Evolutionary conservation across 2,888 invertebrate genomes (phyloP).

Genomic region (Heteromyza rotundicornis): DNA sequence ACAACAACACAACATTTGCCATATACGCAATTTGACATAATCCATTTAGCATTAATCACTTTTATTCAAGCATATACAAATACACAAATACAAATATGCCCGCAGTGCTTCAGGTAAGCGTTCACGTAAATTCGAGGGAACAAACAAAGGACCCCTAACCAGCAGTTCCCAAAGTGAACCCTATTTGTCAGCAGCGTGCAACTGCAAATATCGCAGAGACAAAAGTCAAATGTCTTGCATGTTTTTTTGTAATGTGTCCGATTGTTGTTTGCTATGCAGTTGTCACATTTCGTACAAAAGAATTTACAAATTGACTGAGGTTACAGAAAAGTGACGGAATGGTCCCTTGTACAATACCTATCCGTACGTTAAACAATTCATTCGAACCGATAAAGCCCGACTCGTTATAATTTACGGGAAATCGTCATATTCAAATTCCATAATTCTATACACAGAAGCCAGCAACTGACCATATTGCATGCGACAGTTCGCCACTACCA

Average conservation of each 20-base stretch:
- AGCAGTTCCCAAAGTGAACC: neutral
- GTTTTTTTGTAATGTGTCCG: conserved; percentile 20
- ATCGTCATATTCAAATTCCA: no score
- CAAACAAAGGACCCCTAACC: neutral
- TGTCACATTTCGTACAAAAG: conserved; percentile 9
- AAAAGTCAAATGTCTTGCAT: conserved; percentile 21
- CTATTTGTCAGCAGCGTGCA: conserved; percentile 15
- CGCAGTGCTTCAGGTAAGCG: conserved; percentile 1
- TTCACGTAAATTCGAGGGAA: neutral
- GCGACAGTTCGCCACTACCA: no score
- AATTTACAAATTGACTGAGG: no score
- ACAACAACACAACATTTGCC: conserved; percentile 30
- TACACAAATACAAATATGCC: neutral
- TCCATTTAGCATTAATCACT: conserved; percentile 49
- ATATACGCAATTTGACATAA: conserved; percentile 51
- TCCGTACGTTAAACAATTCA: no score
- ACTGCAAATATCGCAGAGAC: conserved; percentile 19
- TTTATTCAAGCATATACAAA: conserved; percentile 32
- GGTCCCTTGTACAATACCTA: no score
- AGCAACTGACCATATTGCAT: no score
- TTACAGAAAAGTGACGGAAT: no score
- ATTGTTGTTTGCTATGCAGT: conserved; percentile 18
- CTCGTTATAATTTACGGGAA: no score
- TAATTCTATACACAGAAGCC: no score
- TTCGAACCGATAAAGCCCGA: no score